Base-by-base conservation (phyloP, 2,888 invertebrate genomes). In the Antheraea assamensis region DNA sequence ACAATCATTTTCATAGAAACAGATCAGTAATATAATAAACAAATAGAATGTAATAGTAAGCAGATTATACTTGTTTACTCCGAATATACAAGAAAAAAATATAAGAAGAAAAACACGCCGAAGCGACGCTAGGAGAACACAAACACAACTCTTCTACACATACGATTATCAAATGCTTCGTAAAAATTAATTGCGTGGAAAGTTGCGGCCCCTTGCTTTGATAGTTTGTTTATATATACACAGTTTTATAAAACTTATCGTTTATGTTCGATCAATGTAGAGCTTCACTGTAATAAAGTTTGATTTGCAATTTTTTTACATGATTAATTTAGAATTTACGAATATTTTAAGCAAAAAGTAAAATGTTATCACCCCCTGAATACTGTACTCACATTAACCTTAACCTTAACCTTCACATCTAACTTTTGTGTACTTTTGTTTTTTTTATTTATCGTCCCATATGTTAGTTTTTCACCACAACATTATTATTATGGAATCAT, bases 181-280 rank as follows among this genome's bases (percentile, higher is more conserved):
- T 85, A 84, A 85, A 88, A 88, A 85, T 84, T 87, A 87, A 88
- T 89, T 85, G 87, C 78, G 80, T 77, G 88, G 86, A 89, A 85
- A 85, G 87, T 84, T 79, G 87, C 82, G 83, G 80, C 79, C 79
- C 78, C 75, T 76, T 79, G 79, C 76, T 80, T 79, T 80, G 19
- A 35, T 68, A 35, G 35, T 35, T 66, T 35, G n/a, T n/a, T n/a
- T n/a, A n/a, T n/a, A 68, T 68, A n/a, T 35, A 35, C 35, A 68
- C 35, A 21, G 4, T 21, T 68, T 68, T 24, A 24, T 35, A 7
- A 35, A 68, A 66, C 66, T 31, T 21, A 19, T 15, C 13, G 10
- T 61, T 61, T 61, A 61, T 27, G 15, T 21, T 52, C 31, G 21
- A 66, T 31, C 66, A 31, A 30, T 10, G 61, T 30, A 64, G 17